Evolutionary conservation across 2,888 invertebrate species (phyloP).

Genomic region (Ophion ventricosus): DNA sequence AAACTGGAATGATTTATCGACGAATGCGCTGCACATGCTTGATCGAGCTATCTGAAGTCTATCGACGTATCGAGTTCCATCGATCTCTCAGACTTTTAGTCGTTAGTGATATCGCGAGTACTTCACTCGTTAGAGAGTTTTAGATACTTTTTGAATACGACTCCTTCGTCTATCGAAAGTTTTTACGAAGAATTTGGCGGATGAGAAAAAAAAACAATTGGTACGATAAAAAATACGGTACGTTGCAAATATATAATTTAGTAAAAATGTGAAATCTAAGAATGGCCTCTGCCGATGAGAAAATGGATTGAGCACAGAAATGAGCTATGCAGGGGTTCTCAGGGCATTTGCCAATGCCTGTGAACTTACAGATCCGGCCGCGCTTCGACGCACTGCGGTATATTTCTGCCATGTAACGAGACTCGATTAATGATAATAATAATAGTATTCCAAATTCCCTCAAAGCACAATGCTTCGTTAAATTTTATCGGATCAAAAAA

Average conservation of each 20-base stretch:
- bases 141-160: too few relatives aligned
- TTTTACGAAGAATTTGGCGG: not conserved
- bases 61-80: too few relatives aligned
- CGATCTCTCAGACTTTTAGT: too few relatives aligned
- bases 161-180: not conserved
- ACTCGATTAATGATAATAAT: not conserved
- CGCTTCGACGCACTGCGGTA: constrained; percentile 51
- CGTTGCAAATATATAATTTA: not conserved
- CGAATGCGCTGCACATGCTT: too few relatives aligned
- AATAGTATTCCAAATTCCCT: not conserved
- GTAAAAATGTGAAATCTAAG: not conserved
- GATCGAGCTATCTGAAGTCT: too few relatives aligned
- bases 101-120: too few relatives aligned
- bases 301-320: constrained; percentile 20
- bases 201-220: not conserved
- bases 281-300: not conserved
- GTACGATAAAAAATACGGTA: not conserved
- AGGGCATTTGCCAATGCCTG: constrained; percentile 4
- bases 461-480: not conserved
- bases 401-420: not conserved
- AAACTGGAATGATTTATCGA: not conserved
- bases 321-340: constrained; percentile 33
- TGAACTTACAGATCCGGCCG: constrained; percentile 8
- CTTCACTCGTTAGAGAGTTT: too few relatives aligned
- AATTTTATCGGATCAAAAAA: not conserved